Base-by-base conservation (phyloP, 1,140 invertebrate species). In the Zaprionus nigranus region DNA sequence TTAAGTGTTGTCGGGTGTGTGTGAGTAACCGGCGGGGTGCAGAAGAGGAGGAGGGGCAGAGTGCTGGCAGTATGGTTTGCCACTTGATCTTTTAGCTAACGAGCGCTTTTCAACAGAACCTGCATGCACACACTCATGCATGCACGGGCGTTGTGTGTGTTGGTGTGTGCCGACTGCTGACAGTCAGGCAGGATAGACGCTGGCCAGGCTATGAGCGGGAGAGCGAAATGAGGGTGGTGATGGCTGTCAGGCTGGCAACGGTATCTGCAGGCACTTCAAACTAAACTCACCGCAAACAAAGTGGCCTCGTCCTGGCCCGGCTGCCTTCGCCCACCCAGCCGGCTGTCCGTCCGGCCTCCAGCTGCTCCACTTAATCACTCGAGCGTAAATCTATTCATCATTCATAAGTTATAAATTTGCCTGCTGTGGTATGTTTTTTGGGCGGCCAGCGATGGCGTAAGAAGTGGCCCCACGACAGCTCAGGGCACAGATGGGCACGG, bases 321-420 rank as follows among this genome's bases (percentile, higher is more conserved):
- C 67, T 75, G 40, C n/a, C 40, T 22, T 15, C 30, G 30, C 30
- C 34, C 58, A n/a, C 28, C 53, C 12, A 12, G 5, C 24, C 22
- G 53, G 11, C 20, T n/a, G n/a, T 15, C 24, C 13, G 28, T 15
- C 22, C 11, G 20, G 13, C 36, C 54, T 30, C n/a, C 36, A 34
- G 28, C 63, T 90, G 83, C 74, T 87, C 88, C 77, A 91, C 87
- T 91, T 91, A 91, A 91, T 91, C 88, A 91, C 88, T 91, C 83
- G 79, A 91, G 83, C 88, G 83, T 88, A 82, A 91, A 91, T 91
- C 88, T 91, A 91, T 91, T 91, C 88, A 84, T 91, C 85, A 90
- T 90, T 90, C 85, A 90, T 90, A 90, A 90, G 85, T 90, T 90
- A 90, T 90, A 90, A 90, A 90, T 90, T 90, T 88, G 82, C 82